These are phyloP conservation scores for Scytalopus superciliaris DNA, from an alignment of 2,113 vertebrate species.

Conservation along the genomic window DNA sequence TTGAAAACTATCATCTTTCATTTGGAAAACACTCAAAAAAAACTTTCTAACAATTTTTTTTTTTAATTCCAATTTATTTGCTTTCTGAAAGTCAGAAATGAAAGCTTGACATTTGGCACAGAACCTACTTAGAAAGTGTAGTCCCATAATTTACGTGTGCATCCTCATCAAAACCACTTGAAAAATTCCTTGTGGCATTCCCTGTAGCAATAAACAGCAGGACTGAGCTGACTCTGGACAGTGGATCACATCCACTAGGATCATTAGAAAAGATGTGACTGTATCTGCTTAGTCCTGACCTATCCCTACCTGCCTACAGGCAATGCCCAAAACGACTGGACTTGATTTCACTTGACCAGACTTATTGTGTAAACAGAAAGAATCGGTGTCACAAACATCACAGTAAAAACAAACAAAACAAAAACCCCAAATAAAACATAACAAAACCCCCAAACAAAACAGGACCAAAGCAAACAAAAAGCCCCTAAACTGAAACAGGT, in stretches of 20 bases:
- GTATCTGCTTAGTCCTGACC: neutral
- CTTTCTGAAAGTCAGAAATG: neutral
- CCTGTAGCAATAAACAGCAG: neutral
- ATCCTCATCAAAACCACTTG: neutral
- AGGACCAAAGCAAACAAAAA: neutral
- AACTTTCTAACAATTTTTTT: neutral
- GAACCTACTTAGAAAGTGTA: neutral
- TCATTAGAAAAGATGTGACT: neutral
- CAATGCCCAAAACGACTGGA: neutral
- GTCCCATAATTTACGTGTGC: neutral
- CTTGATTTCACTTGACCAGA: neutral
- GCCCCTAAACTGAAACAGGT: neutral
- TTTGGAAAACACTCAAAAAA: neutral
- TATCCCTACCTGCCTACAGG: neutral
- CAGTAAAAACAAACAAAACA: neutral
- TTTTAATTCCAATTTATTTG: neutral
- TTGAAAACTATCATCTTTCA: neutral
- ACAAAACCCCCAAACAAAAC: too few relatives aligned
- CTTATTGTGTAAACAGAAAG: neutral
- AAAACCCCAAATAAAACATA: neutral
- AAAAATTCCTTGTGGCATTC: neutral
- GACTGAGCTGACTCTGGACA: neutral
- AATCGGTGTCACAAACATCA: neutral
- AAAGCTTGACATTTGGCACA: neutral
- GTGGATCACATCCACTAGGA: neutral